Evolutionary conservation across 2,888 invertebrate genomes (phyloP).

Genomic region (Nephrotoma guestfalica): DNA sequence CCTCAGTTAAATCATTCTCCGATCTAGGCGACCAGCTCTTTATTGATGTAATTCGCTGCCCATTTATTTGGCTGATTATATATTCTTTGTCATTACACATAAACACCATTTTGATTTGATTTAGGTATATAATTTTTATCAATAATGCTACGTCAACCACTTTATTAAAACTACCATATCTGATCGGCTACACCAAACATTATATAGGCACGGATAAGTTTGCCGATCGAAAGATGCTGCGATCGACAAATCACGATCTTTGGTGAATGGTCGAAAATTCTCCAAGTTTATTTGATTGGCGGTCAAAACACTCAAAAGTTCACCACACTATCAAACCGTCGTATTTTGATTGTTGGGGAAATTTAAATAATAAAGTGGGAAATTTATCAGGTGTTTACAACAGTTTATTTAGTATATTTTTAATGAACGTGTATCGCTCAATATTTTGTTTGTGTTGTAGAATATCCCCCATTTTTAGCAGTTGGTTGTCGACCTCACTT

Average conservation of each 20-base stretch:
- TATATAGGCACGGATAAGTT: not conserved
- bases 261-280: not conserved
- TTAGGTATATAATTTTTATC: not conserved
- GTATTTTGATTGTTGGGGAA: not conserved
- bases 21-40: not conserved
- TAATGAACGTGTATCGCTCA: not conserved
- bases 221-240: not conserved
- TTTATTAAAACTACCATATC: not conserved
- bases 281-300: not conserved
- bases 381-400: not conserved
- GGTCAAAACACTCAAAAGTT: not conserved
- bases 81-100: not conserved
- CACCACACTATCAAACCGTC: not conserved
- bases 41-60: not conserved
- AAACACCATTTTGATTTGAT: not conserved
- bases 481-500: too few relatives aligned
- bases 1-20: not conserved
- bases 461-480: too few relatives aligned
- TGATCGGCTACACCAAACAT: not conserved
- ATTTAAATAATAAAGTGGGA: not conserved
- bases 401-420: not conserved
- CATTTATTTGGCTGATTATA: not conserved
- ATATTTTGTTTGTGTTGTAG: not conserved
- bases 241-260: not conserved
- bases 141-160: not conserved